Base-by-base conservation (phyloP, 2,888 invertebrate genomes). In the Volucella bombylans region DNA sequence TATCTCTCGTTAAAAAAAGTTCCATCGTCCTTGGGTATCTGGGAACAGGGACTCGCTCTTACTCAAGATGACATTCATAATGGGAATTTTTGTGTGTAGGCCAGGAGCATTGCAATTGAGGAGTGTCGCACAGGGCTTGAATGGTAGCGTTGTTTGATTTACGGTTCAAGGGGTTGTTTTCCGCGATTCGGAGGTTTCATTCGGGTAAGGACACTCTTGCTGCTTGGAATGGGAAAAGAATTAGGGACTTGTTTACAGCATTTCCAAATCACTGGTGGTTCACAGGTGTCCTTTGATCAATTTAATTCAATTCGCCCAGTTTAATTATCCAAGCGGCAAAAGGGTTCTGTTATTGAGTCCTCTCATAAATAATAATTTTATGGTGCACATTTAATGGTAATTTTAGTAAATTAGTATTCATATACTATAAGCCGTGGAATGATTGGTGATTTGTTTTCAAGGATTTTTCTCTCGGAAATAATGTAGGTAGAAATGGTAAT, bases 221-320 rank as follows among this genome's bases (percentile, higher is more conserved):
- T 18, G 72, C 14, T 39, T 39, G 8, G 4, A n/a, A 18, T 15
- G 41, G 50, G 47, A 41, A 41, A 15, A 67, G 67, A 80, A 62
- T 61, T 1, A 47, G 41, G 41, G 55, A 61, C 8, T 64, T 79
- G 65, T 61, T 79, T 79, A 74, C 65, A 64, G 38, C 62, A 67
- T 50, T 85, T 6, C 41, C 54, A 67, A 69, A 64, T 65, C 49
- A 18, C 14, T 11, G 15, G 65, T 39, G n/a, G 74, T 76, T 76
- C 83, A 68, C 85, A 85, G 85, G 85, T 85, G 85, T 77, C 72
- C 76, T 77, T 50, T 18, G 76, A 77, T 85, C 64, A 81, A 81
- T 80, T 85, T 81, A 76, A 81, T 85, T 72, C 81, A 81, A 77
- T 77, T 85, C 72, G 10, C 15, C 73, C 71, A 47, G 72, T 77